Evolutionary conservation across 2,113 vertebrate species (phyloP), one percentile per base, ranked within the genome.

Genomic region (Athene cunicularia): DNA sequence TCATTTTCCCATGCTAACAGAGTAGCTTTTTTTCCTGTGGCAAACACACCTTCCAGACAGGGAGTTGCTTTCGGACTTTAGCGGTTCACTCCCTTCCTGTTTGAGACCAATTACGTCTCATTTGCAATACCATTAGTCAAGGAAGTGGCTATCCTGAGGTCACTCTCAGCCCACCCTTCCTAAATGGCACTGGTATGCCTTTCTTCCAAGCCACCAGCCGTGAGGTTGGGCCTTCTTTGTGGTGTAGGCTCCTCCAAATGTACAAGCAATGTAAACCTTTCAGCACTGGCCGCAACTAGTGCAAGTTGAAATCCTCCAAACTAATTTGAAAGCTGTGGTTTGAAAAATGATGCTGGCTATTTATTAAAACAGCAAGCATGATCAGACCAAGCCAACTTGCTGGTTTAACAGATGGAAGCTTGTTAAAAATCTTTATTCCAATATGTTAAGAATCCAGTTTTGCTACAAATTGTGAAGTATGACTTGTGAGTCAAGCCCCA

Each of bases 371-470:
- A 96, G 83, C 88, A 80, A 95, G 88, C 80, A 84, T 43, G 81
- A 96, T 94, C 88, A 93, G 73, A 94, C 90, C 88, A 95, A 97
- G 93, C 95, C 95, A 96, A 93, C 58, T 97, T 77, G 1, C 64
- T 93, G 72, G 84, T 82, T 95, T 96, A 96, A 96, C 96, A 97
- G 97, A 97, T 98, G 96, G 97, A 95, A 94, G 93, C 88, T 95
- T 97, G 94, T 94, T 94, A 90, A 95, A 97, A 97, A 95, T 92
- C 91, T 95, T 94, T 92, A 96, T 96, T 95, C 93, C 95, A 91
- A 95, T 97, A 97, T 96, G 95, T 96, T 97, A 96, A 94, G 93
- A 96, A 97, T 84, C 73, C 53, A 93, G 81, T 88, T 96, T 95
- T 96, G 94, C 95, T 95, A 71, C 80, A 97, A 96, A 95, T 96